A percentile compares a stretch with the other conserved stretches of the same genome.
phyloP scores from a whole-genome alignment of 2,888 invertebrate species.

The Leucophenga montana region DNA sequence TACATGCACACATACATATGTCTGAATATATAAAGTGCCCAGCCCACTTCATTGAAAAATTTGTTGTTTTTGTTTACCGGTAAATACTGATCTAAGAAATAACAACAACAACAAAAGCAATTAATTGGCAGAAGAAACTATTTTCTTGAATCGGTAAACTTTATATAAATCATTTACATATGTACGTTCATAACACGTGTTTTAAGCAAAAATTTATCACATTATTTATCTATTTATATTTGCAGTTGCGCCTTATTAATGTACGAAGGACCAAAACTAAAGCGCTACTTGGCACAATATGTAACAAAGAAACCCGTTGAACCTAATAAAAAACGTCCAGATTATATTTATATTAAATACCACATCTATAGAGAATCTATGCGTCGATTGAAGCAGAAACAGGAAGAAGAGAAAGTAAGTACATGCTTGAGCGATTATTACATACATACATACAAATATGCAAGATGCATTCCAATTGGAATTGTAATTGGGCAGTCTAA shows the following conservation, averaged over 20 bases:
- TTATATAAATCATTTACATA: constrained; percentile 15
- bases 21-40: no score
- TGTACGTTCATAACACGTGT: constrained; percentile 19
- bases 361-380: constrained; percentile 73
- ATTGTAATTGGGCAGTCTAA: no score
- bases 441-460: no score
- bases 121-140: constrained; percentile 48
- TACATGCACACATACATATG: no score
- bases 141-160: constrained; percentile 34
- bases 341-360: constrained; percentile 76
- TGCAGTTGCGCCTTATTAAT: constrained; percentile 68
- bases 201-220: neutral
- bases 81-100: no score
- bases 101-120: constrained; percentile 43
- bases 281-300: constrained; percentile 70
- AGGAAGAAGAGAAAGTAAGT: constrained; percentile 68
- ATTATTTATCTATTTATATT: constrained; percentile 25
- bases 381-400: constrained; percentile 67
- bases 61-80: no score
- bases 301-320: constrained; percentile 62
- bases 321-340: constrained; percentile 71
- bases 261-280: constrained; percentile 67
- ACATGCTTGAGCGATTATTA: no score
- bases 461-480: no score
- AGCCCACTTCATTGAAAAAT: no score